Evolutionary conservation across 2,888 invertebrate species (phyloP).

Genomic region (Xestia ashworthii): DNA sequence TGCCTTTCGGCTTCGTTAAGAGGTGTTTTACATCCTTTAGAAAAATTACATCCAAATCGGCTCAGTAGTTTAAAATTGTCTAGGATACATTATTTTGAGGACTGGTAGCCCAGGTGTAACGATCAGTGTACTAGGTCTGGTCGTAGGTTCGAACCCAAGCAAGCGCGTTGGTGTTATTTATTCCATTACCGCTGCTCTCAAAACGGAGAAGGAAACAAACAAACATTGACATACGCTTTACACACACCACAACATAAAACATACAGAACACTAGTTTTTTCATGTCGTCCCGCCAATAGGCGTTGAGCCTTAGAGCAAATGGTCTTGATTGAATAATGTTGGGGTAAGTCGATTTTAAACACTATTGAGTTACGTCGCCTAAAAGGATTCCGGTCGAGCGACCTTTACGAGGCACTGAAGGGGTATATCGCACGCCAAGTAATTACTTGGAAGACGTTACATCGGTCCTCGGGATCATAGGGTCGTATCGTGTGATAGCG

Average conservation of each 20-base stretch:
- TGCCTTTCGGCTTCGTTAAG: too few species aligned
- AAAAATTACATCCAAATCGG: not conserved
- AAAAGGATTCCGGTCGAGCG: constrained; percentile 74
- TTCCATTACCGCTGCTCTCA: not conserved
- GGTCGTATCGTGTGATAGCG: constrained; percentile 13
- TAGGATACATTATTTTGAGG: not conserved
- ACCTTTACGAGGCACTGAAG: constrained; percentile 52
- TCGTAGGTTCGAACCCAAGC: not conserved
- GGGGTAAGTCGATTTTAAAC: constrained; percentile 80
- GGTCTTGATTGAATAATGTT: constrained; percentile 80
- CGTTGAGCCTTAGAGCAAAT: constrained; percentile 62
- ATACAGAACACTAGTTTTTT: not conserved
- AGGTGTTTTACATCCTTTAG: not conserved
- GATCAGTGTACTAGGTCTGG: not conserved
- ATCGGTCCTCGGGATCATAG: constrained; percentile 27
- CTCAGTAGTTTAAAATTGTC: not conserved
- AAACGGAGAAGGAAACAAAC: not conserved
- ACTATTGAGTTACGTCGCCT: constrained; percentile 80
- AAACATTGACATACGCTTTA: not conserved
- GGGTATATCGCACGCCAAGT: constrained; percentile 48
- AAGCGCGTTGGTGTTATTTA: too few species aligned
- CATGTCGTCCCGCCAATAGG: not conserved
- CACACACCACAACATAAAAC: not conserved
- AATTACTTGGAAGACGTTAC: constrained; percentile 56
- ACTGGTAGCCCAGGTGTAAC: not conserved